Conservation (phyloP, 2,113 vertebrate genomes). For the Zosterops borbonicus region DNA sequence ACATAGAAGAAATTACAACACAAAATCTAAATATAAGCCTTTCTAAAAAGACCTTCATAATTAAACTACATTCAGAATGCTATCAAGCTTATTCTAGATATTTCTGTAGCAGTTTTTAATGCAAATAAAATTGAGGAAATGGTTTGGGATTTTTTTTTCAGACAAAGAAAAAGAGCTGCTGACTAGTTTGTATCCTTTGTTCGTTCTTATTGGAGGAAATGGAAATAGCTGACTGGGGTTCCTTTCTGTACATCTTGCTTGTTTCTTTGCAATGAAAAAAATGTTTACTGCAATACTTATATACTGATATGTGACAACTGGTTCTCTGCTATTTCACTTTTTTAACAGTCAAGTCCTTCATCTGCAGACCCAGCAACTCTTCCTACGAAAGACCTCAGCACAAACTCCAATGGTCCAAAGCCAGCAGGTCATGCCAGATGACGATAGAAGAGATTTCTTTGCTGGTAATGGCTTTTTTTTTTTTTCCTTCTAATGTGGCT, state of each 20-base stretch:
- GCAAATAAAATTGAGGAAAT: background rate
- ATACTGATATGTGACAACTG: background rate
- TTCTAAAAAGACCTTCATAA: background rate
- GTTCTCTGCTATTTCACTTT: background rate
- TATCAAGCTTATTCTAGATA: background rate
- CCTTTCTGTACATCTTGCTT: conserved; percentile 8
- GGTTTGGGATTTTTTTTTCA: background rate
- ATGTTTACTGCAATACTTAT: background rate
- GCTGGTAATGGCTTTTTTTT: too few relatives aligned
- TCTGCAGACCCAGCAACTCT: conserved; percentile 80
- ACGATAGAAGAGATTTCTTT: too few relatives aligned
- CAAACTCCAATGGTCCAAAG: conserved; percentile 79
- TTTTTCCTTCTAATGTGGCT: too few relatives aligned
- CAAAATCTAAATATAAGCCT: background rate
- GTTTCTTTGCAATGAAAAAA: background rate
- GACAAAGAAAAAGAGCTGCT: background rate
- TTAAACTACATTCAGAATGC: background rate
- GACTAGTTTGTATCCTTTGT: conserved; percentile 29
- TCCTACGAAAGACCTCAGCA: conserved; percentile 77
- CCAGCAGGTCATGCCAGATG: background rate
- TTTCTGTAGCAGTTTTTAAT: background rate
- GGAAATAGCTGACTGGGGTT: conserved; percentile 33
- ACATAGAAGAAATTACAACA: background rate
- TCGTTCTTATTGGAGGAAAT: conserved; percentile 53
- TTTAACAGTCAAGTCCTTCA: conserved; percentile 74